Base-by-base conservation (phyloP, 2,888 invertebrate genomes). In the Hemistola chrysoprasaria region DNA sequence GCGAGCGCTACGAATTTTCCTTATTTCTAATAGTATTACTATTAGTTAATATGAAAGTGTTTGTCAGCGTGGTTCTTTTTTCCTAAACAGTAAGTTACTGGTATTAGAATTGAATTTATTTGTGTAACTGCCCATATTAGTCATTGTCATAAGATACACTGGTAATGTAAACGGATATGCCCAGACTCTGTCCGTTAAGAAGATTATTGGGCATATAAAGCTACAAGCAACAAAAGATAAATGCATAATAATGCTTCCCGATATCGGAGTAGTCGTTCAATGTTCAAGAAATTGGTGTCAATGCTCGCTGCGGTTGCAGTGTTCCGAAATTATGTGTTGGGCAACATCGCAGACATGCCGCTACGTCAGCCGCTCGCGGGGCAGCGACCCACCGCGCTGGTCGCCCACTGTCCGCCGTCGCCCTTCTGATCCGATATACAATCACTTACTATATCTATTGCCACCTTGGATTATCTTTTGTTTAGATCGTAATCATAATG, bases 231-330 rank as follows among this genome's bases (percentile, higher is more conserved):
- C 33, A 48, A 57, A 55, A 56, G 37, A 47, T 52, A 52, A 46
- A 43, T 50, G 44, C 43, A 61, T 59, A 62, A 61, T 59, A 58
- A 59, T 59, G 47, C 49, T 65, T 65, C 53, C 54, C 53, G 65
- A 77, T 74, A 56, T 60, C 48, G 50, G 64, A 71, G 62, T 62
- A 67, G 67, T 71, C 70, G 72, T 78, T 73, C 73, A 68, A 75
- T 77, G 74, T 74, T 71, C 74, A 71, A 74, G 70, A 79, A 75
- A 85, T 84, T 73, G 83, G 84, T 86, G 87, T 87, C 87, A 88
- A 83, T 82, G 87, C 67, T 86, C 85, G 84, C 85, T 85, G 86
- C 79, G 84, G 84, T 86, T 83, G 82, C 82, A 84, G 65, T 81
- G 83, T 80, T 82, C 85, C 82, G 77, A 86, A 84, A 86, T 82